Percentiles rank a stretch among this genome's conserved stretches.
Evolutionary conservation across 2,113 vertebrate genomes (phyloP).

Genomic region (Petroica traversi): DNA sequence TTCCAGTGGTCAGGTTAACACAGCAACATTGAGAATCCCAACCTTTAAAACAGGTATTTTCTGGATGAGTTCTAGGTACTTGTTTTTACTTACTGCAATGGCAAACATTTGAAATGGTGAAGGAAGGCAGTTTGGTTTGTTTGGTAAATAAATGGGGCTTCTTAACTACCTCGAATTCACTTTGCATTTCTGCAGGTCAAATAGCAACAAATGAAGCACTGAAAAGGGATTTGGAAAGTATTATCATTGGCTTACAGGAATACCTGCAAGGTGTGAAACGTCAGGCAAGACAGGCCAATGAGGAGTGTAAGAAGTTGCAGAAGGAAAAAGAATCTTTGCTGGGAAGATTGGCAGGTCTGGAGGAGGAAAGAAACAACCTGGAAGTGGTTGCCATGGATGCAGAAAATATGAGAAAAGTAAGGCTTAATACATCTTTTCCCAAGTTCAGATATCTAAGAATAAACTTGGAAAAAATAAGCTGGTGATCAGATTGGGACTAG

Average conservation of each 20-base stretch:
- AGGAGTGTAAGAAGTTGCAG: slow-evolving; percentile 77
- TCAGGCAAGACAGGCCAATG: slow-evolving; percentile 78
- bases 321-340: slow-evolving; percentile 80
- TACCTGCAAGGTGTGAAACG: slow-evolving; percentile 83
- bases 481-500: neutral
- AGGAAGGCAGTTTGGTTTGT: neutral
- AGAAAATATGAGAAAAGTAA: slow-evolving; percentile 80
- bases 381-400: slow-evolving; percentile 75
- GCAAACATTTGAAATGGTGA: neutral
- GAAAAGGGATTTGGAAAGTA: slow-evolving; percentile 86
- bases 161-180: neutral
- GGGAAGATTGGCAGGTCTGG: slow-evolving; percentile 74
- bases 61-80: neutral
- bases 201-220: slow-evolving; percentile 89
- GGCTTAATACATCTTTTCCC: neutral
- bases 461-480: neutral
- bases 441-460: neutral
- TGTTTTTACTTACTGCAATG: neutral
- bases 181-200: slow-evolving; percentile 78
- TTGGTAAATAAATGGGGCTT: neutral
- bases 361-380: slow-evolving; percentile 78
- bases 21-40: neutral
- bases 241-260: slow-evolving; percentile 87
- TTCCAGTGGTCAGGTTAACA: neutral
- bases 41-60: neutral